Evolutionary conservation across 2,113 vertebrate species (phyloP).

Genomic region (Phalacrocorax carbo): DNA sequence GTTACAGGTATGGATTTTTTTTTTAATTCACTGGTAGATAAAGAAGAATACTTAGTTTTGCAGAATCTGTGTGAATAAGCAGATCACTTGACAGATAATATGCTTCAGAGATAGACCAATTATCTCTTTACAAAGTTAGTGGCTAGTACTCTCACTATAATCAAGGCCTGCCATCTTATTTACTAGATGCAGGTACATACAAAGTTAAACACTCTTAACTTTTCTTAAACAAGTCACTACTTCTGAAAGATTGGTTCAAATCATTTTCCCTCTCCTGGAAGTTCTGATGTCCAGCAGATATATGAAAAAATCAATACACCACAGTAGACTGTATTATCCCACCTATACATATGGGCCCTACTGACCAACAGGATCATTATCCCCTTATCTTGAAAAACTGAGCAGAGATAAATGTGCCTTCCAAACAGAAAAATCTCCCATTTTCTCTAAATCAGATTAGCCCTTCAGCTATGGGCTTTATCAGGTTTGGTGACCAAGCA

Average conservation of each 20-base stretch:
- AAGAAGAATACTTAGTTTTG: neutral
- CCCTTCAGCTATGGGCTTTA: neutral
- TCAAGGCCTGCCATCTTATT: neutral
- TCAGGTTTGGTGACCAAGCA: neutral
- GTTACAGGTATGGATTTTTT: neutral
- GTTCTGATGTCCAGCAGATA: neutral
- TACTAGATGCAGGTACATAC: neutral
- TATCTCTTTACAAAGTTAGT: neutral
- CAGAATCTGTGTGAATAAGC: neutral
- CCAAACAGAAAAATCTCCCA: neutral
- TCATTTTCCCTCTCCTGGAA: neutral
- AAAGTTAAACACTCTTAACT: neutral
- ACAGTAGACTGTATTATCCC: neutral
- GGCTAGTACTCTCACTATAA: neutral
- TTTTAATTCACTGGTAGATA: neutral
- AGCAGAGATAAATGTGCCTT: neutral
- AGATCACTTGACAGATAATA: neutral
- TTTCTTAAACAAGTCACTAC: neutral
- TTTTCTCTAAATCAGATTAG: neutral
- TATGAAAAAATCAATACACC: neutral
- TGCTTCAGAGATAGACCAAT: neutral
- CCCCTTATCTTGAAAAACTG: neutral
- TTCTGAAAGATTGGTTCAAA: neutral
- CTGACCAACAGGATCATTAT: accelerated
- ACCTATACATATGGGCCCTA: no score